Evolutionary conservation across 2,888 invertebrate genomes (phyloP), one percentile per base, ranked within the genome.

Genomic region (Macrosoma leucophasiata): DNA sequence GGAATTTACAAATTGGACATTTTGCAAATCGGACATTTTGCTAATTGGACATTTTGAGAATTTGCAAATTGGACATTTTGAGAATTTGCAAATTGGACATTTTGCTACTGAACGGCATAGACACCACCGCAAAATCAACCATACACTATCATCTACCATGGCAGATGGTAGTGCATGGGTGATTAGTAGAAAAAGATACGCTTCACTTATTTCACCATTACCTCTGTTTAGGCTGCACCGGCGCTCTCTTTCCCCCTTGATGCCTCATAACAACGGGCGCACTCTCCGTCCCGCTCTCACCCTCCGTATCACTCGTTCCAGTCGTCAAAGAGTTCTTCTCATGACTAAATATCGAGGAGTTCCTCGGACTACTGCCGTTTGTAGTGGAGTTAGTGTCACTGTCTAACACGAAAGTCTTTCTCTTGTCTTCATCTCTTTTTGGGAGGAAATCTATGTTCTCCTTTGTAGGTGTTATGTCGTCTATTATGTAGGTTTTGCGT

Each of bases 331-430:
- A 71, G 7, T 51, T 49, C 44, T 69, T 76, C 46, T 79, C 81
- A 25, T 79, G 79, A 20, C 81, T 81, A 46, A 77, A 84, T 36
- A 81, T 74, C 0, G 82, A 81, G 1, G 84, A 82, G 32, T 77
- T 84, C 39, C 84, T 56, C 0, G 84, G 82, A 50, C 82, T 81
- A 34, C 81, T 79, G 0, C 82, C 84, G 34, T 82, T 84, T 0
- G 84, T 84, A 0, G 84, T 84, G 0, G 84, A 84, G 39, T 76
- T 78, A 0, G 82, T 81, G 33, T 84, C 84, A 26, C 78, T 78
- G 50, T 84, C 84, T 2, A 84, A 52, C n/a, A 84, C 72, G 36
- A 82, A 84, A 0, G 84, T 84, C 43, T 71, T 75, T 29, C 84
- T 52, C 45, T 82, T 82, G 57, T 84, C 82, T 5, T 59, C 53